These are phyloP conservation scores for Chaunax sp. DNA, from an alignment of 2,797 vertebrate species.

Conservation along the genomic window DNA sequence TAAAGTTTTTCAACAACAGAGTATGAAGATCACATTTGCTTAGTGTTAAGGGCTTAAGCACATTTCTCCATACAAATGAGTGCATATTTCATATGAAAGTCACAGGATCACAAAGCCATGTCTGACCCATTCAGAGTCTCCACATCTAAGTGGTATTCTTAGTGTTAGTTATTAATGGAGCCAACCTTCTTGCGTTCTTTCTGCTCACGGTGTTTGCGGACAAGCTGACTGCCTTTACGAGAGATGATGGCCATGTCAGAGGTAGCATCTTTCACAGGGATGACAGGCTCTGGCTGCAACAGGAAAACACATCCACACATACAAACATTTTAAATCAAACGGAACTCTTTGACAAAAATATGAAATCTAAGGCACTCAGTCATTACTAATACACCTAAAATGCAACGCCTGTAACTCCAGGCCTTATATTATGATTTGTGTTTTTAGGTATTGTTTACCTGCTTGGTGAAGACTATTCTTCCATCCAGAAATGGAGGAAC, in stretches of 20 bases:
- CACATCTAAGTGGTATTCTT: not conserved
- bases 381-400: not conserved
- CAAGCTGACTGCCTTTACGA: conserved; percentile 96
- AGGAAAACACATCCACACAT: conserved; percentile 1
- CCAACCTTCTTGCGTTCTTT: conserved; percentile 98
- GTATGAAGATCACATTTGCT: conserved; percentile 10
- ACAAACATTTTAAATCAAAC: conserved; percentile 8
- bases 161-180: not conserved
- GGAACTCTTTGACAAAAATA: not conserved
- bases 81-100: too few species aligned
- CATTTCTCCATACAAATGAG: not conserved
- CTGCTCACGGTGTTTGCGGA: conserved; percentile 97
- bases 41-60: not conserved
- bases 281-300: conserved; percentile 93
- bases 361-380: not conserved
- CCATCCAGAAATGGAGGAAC: conserved; percentile 98
- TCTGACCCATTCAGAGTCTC: not conserved
- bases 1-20: conserved; percentile 30
- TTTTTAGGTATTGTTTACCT: conserved; percentile 80
- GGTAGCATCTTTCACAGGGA: conserved; percentile 96
- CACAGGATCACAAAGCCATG: not conserved
- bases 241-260: conserved; percentile 99
- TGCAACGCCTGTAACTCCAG: not conserved
- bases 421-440: not conserved
- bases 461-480: conserved; percentile 98